phyloP scores from a whole-genome alignment of 92 coral and sea anemone species.

The Heteractis magnifica region DNA sequence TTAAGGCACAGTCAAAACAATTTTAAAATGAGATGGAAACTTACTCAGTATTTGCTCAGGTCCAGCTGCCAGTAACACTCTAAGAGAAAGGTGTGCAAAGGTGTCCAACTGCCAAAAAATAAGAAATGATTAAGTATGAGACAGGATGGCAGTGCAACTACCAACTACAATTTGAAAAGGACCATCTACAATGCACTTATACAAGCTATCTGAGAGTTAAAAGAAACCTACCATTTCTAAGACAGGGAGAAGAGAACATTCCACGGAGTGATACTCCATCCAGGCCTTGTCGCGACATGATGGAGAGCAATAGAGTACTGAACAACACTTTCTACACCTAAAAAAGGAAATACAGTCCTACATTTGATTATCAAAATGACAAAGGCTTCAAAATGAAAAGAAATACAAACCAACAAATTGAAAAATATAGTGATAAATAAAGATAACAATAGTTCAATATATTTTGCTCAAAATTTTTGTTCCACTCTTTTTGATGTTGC shows the following conservation, averaged over 20 bases:
- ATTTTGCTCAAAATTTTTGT: too few species aligned
- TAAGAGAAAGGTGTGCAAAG: slow-evolving; percentile 73
- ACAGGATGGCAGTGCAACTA: neutral
- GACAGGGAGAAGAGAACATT: slow-evolving; percentile 78
- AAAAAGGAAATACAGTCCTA: neutral
- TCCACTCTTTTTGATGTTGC: too few species aligned
- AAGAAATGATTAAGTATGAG: neutral
- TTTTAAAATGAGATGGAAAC: neutral
- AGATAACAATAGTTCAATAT: too few species aligned
- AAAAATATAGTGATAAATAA: too few species aligned
- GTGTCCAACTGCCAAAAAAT: slow-evolving; percentile 68
- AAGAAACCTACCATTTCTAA: slow-evolving; percentile 70
- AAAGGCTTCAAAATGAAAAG: neutral
- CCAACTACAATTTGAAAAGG: neutral
- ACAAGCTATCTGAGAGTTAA: neutral
- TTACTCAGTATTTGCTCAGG: slow-evolving; percentile 71
- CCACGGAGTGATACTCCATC: slow-evolving; percentile 70
- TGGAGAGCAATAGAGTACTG: slow-evolving; percentile 78
- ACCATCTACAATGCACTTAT: neutral
- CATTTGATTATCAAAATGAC: neutral
- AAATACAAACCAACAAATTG: too few species aligned
- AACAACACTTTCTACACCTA: slow-evolving; percentile 65
- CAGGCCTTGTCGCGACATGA: slow-evolving; percentile 76
- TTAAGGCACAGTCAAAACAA: neutral
- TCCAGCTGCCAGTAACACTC: slow-evolving; percentile 83